Evolutionary conservation across 2,888 invertebrate genomes (phyloP).

Genomic region (Mermis nigrescens): DNA sequence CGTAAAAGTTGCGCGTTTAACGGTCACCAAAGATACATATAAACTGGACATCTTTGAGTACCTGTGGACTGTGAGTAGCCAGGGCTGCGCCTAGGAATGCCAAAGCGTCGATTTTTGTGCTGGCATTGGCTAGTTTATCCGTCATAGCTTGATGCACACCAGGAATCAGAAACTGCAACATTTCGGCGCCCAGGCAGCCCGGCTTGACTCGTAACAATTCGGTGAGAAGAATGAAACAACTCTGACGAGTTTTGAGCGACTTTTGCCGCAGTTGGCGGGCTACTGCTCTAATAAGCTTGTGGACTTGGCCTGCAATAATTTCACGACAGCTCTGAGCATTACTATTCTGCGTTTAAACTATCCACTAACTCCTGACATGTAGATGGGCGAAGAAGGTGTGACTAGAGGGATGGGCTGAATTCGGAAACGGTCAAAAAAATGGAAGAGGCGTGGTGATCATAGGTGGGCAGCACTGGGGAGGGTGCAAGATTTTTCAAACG

Average conservation of each 20-base stretch:
- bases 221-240: conserved; percentile 69
- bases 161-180: conserved; percentile 62
- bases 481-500: no score
- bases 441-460: no score
- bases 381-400: no score
- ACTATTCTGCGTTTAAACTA: no score
- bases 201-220: conserved; percentile 73
- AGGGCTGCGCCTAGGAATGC: conserved; percentile 69
- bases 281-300: conserved; percentile 63
- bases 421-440: no score
- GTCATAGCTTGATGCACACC: conserved; percentile 53
- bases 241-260: conserved; percentile 54
- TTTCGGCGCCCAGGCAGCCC: conserved; percentile 56
- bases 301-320: conserved; percentile 46
- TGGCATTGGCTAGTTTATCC: conserved; percentile 17
- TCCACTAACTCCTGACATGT: no score
- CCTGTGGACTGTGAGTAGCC: conserved; percentile 52
- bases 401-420: no score
- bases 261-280: conserved; percentile 55
- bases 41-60: no score
- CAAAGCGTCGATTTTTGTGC: conserved; percentile 58
- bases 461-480: no score
- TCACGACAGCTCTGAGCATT: no score
- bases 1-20: no score
- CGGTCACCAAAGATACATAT: no score